Evolutionary conservation across 2,113 vertebrate species (phyloP).

Genomic region (Aegotheles bennettii): DNA sequence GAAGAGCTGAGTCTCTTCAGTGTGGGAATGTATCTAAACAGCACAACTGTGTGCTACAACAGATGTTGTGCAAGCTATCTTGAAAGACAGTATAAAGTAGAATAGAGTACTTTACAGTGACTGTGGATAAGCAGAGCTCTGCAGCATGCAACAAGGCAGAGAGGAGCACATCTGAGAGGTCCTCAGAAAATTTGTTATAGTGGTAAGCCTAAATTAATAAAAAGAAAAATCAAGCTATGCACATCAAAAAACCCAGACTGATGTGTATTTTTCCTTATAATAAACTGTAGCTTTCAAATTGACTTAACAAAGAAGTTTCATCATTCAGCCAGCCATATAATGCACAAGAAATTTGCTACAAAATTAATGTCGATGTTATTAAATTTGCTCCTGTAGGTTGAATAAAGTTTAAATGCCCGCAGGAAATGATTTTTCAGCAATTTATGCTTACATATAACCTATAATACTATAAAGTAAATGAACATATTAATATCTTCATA

Average conservation of each 20-base stretch:
- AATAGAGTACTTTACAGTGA: not conserved
- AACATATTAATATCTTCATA: not conserved
- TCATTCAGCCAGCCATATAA: not conserved
- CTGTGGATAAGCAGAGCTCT: not conserved
- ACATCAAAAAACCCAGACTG: not conserved
- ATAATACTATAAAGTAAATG: not conserved
- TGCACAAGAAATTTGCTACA: not conserved
- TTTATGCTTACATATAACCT: not conserved
- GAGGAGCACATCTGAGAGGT: not conserved
- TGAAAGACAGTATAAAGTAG: not conserved
- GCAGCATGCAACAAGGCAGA: not conserved
- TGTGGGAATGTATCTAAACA: not conserved
- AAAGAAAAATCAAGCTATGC: not conserved
- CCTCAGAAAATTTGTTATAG: not conserved
- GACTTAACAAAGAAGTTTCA: not conserved
- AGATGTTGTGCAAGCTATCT: not conserved
- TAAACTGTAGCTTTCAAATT: not conserved
- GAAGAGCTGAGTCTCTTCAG: not conserved
- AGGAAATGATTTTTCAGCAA: not conserved
- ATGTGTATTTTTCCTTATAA: not conserved
- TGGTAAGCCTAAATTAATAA: not conserved
- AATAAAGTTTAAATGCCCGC: not conserved
- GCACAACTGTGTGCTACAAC: accelerated
- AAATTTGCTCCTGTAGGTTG: not conserved
- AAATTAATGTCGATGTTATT: not conserved